Percentiles rank a stretch among this genome's conserved stretches.
Evolutionary conservation across 1,140 invertebrate genomes (phyloP).

Genomic region (Drosophila pandora): DNA sequence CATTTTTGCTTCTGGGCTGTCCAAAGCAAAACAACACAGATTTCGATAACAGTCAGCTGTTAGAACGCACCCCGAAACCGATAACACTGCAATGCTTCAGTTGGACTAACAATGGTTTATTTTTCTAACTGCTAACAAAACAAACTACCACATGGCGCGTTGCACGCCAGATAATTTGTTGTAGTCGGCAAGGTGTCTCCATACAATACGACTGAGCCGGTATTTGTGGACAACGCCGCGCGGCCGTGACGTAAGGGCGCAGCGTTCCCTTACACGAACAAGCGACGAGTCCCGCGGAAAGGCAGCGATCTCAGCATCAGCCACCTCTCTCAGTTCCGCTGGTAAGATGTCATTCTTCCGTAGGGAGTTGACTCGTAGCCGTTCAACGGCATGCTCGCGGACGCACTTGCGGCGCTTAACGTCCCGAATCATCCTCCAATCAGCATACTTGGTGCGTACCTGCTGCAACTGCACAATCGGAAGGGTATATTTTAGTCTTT

Average conservation of each 20-base stretch:
- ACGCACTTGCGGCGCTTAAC: conserved; percentile 90
- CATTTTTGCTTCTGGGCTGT: conserved; percentile 14
- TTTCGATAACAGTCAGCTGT: conserved; percentile 46
- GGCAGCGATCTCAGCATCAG: conserved; percentile 89
- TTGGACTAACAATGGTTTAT: conserved; percentile 26
- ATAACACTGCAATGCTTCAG: conserved; percentile 9
- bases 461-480: conserved; percentile 85
- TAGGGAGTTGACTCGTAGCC: conserved; percentile 90
- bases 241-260: conserved; percentile 90
- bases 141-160: conserved; percentile 91
- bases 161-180: conserved; percentile 95
- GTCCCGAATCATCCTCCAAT: conserved; percentile 92
- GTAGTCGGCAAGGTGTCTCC: conserved; percentile 94
- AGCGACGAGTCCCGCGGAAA: conserved; percentile 90
- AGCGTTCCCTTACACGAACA: conserved; percentile 88
- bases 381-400: conserved; percentile 88
- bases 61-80: not conserved
- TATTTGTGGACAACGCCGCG: conserved; percentile 90
- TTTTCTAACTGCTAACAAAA: conserved; percentile 29
- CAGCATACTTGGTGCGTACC: conserved; percentile 89
- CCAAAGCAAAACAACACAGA: not conserved
- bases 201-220: conserved; percentile 94
- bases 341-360: conserved; percentile 93
- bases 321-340: conserved; percentile 89
- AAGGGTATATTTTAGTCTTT: too few species aligned